Conservation (phyloP, 1,140 invertebrate genomes). For the Drosophila bocqueti region DNA sequence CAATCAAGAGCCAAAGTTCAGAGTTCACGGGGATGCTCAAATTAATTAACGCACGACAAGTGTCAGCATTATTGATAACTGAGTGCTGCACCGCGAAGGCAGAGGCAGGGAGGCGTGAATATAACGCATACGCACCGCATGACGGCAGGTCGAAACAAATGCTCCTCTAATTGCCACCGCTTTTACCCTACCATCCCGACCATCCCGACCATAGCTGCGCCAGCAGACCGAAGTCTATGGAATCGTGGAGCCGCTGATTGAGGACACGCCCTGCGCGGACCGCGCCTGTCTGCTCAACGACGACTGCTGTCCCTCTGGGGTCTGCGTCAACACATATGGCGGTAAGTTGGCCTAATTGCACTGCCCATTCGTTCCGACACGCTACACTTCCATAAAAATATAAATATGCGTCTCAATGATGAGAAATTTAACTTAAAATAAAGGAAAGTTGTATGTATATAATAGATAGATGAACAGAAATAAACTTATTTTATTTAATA, state of each 20-base stretch:
- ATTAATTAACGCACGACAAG: slow-evolving; percentile 36
- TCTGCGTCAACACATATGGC: slow-evolving; percentile 91
- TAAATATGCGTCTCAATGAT: not conserved
- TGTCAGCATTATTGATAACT: slow-evolving; percentile 38
- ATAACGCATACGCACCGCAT: slow-evolving; percentile 50
- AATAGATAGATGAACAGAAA: too few species aligned
- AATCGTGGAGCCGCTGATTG: slow-evolving; percentile 86
- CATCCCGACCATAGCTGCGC: slow-evolving; percentile 31
- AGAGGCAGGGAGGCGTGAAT: not conserved
- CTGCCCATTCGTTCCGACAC: not conserved
- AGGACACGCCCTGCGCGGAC: slow-evolving; percentile 88
- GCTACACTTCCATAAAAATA: not conserved
- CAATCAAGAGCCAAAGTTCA: slow-evolving; percentile 39
- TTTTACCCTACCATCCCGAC: slow-evolving; percentile 1
- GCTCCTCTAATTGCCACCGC: slow-evolving; percentile 52
- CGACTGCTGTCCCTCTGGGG: slow-evolving; percentile 90
- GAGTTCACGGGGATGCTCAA: slow-evolving; percentile 25
- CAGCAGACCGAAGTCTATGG: slow-evolving; percentile 82
- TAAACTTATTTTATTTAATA: too few species aligned
- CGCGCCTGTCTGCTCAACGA: slow-evolving; percentile 90
- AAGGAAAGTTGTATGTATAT: not conserved
- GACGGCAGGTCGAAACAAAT: slow-evolving; percentile 22
- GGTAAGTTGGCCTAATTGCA: slow-evolving; percentile 85
- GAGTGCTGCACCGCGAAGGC: not conserved
- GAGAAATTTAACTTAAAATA: not conserved